These are phyloP conservation scores for Diaperis boleti DNA, from an alignment of 2,888 invertebrate species.

Conservation along the genomic window DNA sequence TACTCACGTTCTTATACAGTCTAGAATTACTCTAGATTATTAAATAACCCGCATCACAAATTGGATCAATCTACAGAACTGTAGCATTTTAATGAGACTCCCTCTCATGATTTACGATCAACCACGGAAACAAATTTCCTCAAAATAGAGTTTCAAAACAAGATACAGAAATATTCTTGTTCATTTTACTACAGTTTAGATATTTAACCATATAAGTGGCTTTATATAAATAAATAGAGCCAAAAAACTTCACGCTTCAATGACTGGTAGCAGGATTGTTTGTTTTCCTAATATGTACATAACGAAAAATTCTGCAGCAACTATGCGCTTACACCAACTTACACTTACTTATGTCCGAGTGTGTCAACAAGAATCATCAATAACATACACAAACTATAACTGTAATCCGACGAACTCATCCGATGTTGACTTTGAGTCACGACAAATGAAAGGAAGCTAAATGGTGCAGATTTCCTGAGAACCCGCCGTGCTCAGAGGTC, in stretches of 20 bases:
- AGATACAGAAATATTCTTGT: no score
- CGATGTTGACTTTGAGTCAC: constrained; percentile 8
- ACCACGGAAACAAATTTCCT: constrained; percentile 1
- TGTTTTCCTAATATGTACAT: neutral
- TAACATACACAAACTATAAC: neutral
- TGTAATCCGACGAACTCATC: constrained; percentile 5
- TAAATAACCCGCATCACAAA: constrained; percentile 25
- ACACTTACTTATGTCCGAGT: no score
- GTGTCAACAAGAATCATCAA: neutral
- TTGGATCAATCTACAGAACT: constrained; percentile 5
- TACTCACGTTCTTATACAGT: constrained; percentile 17
- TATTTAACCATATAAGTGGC: no score
- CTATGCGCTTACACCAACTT: neutral
- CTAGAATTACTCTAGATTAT: no score
- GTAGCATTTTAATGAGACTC: neutral
- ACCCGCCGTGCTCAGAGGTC: constrained; percentile 4
- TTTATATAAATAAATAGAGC: no score
- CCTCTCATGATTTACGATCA: neutral
- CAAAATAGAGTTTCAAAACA: neutral
- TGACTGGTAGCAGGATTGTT: no score
- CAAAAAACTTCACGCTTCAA: no score
- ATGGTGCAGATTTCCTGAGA: constrained; percentile 11
- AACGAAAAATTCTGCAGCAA: neutral
- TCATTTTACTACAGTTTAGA: no score
- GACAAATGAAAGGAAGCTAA: constrained; percentile 6